Base-by-base conservation (phyloP, 2,113 vertebrate species). In the Rhadina sibilatrix region DNA sequence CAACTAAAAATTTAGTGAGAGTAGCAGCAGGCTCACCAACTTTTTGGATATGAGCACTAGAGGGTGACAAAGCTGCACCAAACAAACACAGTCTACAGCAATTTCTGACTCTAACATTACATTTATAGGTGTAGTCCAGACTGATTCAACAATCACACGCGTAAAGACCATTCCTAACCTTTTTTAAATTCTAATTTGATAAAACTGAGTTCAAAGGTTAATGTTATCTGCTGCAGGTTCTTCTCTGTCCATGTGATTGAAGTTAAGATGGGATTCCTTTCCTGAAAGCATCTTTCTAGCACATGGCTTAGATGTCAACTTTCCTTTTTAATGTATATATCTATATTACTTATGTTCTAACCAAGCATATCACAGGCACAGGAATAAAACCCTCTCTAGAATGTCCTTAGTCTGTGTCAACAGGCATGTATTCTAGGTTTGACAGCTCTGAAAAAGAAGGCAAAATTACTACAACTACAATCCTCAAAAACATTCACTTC, bases 41-140 rank as follows among this genome's bases (percentile, higher is more conserved):
- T 15, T 49, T 44, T 24, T 22, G 25, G 25, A 37, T 16, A 28
- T 0, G 10, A 79, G 42, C 94, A 80, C 94, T 87, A 88, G 85
- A 93, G 86, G 85, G 87, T 94, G 87, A 89, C 84, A 96, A 49
- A 89, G 46, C 74, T 35, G 50, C 53, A 89, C 21, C 14, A 68
- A 79, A 63, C 0, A 1, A 94, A 49, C 52, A 60, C 31, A 80
- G 6, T 15, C 30, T 37, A 44, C 60, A 71, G 50, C 35, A 53
- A 52, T 17, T 89, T 78, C 81, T 81, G 60, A 7, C 61, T 46
- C 44, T 31, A 50, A 50, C 4, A 2, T 18, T 76, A 42, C 24
- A 14, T 35, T 20, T 20, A 37, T 70, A 30, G 50, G 35, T 7
- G 8, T 22, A 33, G 22, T 27, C 17, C 23, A 66, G 24, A 33